Base-by-base conservation (phyloP, 2,113 vertebrate species). In the Tretioscincus oriximinensis region DNA sequence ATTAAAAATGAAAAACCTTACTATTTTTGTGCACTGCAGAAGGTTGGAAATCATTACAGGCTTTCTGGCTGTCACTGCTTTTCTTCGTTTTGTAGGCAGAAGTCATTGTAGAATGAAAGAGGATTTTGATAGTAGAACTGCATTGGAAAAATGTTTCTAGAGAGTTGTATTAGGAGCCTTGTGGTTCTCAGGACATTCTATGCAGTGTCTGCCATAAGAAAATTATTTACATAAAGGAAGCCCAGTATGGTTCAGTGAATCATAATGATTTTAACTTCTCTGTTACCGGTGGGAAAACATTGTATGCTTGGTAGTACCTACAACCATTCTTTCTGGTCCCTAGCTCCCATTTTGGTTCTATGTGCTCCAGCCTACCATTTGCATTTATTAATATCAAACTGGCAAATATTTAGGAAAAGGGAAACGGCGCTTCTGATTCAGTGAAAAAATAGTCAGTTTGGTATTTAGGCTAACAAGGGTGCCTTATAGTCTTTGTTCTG, bases 11-110 rank as follows among this genome's bases (percentile, higher is more conserved):
- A 47, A 1, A 41, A 61, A 0, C 73, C 58, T 28, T 86, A 61
- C 21, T 83, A 24, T 14, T 4, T 87, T 82, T 26, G 29, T 75
- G 28, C 29, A 22, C 12, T 22, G 18, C 66, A 81, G 72, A 81
- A 81, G 70, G 35, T 78, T 10, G 72, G 63, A 74, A 84, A 79
- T 29, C 74, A 41, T 65, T 68, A 1, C 71, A 74, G 81, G 73
- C 47, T 83, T 82, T 29, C 21, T 73, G 35, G 26, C 73, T 49
- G 70, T 54, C 54, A 29, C 4, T 41, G 3, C 26, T 68, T 74
- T 41, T 68, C 41, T 24, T 60, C 29, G 21, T 51, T 65, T 31
- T 45, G 20, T 47, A 26, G 2, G 24, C 21, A 29, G n/a, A 35
- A 73, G 14, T 28, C 7, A 2, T 5, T 65, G 41, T 54, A 0